A percentile compares a stretch with the other conserved stretches of the same genome.
Conservation (phyloP, 2,797 vertebrate genomes). For the Pteropus rufus region DNA sequence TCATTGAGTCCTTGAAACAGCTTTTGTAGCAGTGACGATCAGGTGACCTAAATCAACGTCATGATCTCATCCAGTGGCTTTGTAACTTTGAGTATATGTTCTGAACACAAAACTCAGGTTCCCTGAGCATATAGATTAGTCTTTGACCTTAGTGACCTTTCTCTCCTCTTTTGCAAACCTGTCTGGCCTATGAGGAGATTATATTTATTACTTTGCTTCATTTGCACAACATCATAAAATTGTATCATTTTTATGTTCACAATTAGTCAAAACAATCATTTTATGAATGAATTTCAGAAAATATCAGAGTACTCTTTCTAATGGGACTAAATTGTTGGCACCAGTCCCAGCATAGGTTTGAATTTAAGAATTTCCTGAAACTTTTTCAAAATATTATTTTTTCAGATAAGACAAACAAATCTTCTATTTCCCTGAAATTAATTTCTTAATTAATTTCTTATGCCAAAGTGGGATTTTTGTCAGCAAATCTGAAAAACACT, state of each 20-base stretch:
- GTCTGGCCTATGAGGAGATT: background rate
- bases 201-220: background rate
- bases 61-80: background rate
- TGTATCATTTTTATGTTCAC: background rate
- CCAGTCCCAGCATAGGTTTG: background rate
- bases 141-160: background rate
- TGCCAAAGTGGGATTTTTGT: background rate
- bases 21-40: background rate
- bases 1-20: background rate
- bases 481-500: background rate
- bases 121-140: background rate
- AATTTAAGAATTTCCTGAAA: background rate
- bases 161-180: background rate
- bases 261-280: background rate
- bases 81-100: background rate
- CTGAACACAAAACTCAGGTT: background rate
- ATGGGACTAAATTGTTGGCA: background rate
- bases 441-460: background rate
- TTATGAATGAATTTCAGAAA: background rate
- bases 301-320: background rate
- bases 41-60: background rate
- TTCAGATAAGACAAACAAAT: background rate
- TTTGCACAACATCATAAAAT: background rate
- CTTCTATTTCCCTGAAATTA: conserved; percentile 26
- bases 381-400: background rate